Evolutionary conservation across 2,888 invertebrate species (phyloP).

Genomic region (Philaethria dido): DNA sequence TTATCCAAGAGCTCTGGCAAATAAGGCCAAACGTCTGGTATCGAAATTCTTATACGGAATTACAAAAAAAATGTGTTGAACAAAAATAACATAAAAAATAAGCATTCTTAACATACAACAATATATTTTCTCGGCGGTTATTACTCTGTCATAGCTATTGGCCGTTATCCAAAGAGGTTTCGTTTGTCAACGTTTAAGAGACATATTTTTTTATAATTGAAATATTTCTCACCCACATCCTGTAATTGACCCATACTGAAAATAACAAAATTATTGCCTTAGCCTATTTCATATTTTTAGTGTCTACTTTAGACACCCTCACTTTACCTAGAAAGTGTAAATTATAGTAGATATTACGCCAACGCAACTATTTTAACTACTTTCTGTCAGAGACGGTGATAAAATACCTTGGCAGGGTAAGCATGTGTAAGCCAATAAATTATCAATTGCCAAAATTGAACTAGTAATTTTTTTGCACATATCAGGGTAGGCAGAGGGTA

Average conservation of each 20-base stretch:
- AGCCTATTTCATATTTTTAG: conserved; percentile 1
- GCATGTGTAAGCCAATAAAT: too few relatives aligned
- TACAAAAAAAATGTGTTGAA: not conserved
- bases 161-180: conserved; percentile 44
- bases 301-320: conserved; percentile 15
- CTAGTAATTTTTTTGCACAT: too few relatives aligned
- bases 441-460: not conserved
- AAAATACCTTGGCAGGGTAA: not conserved
- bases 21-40: not conserved
- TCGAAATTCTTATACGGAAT: not conserved
- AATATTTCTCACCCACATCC: conserved; percentile 33
- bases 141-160: conserved; percentile 37
- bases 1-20: not conserved
- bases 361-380: not conserved
- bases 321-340: not conserved
- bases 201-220: conserved; percentile 29
- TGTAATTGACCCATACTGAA: conserved; percentile 34
- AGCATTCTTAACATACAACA: not conserved
- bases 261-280: conserved; percentile 21
- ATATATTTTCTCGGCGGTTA: conserved; percentile 10
- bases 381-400: not conserved
- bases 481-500: too few relatives aligned
- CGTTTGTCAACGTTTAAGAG: conserved; percentile 43
- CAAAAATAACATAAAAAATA: conserved; percentile 6
- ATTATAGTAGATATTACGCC: not conserved